Percentiles rank a stretch among this genome's conserved stretches.
These are phyloP conservation scores for Rhopalosiphum maidis DNA, from an alignment of 1,140 invertebrate genomes.

Conservation along the genomic window DNA sequence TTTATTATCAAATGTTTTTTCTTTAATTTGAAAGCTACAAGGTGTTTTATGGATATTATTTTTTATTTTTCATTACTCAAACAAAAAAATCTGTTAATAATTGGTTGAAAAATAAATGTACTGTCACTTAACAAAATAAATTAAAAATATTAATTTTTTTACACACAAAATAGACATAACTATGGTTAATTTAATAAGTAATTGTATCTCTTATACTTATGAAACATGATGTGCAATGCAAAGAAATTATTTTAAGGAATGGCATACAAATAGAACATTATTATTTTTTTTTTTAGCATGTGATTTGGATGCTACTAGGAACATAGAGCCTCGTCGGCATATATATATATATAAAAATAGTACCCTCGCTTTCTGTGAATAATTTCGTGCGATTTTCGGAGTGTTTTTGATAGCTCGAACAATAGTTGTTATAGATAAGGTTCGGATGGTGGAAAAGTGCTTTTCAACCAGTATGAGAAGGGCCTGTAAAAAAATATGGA, in stretches of 20 bases:
- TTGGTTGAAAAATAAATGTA: background rate
- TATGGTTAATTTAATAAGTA: background rate
- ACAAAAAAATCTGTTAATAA: background rate
- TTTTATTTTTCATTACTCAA: background rate
- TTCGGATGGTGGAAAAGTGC: background rate
- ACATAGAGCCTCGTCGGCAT: background rate
- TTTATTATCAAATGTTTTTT: background rate
- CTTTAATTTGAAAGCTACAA: background rate
- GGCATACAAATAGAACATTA: background rate
- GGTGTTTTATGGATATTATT: background rate
- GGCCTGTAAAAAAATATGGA: background rate
- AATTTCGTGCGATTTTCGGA: background rate
- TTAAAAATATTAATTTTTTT: background rate
- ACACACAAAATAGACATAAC: background rate
- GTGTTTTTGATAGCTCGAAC: conserved; percentile 2
- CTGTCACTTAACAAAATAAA: background rate
- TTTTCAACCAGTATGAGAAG: background rate
- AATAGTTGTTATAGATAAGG: conserved; percentile 7
- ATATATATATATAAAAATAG: background rate
- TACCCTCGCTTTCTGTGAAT: conserved; percentile 5
- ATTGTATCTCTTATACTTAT: background rate
- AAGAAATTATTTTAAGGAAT: background rate
- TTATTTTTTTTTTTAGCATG: background rate
- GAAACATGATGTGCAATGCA: background rate
- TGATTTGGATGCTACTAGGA: background rate